These are phyloP conservation scores for Stenolophus ochropezus DNA, from an alignment of 2,888 invertebrate genomes.

Conservation along the genomic window DNA sequence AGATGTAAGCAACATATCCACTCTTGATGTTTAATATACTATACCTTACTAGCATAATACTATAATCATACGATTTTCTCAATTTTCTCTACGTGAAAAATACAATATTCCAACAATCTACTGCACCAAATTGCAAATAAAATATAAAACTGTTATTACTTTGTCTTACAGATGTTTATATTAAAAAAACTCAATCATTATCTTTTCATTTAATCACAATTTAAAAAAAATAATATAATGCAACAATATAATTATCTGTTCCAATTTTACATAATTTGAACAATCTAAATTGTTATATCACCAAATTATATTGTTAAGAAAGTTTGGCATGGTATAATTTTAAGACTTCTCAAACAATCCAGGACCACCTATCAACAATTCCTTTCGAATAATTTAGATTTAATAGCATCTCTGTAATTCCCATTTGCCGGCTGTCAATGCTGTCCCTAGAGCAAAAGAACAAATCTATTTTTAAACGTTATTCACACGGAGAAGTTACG, in stretches of 20 bases:
- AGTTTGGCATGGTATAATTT: background rate
- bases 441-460: background rate
- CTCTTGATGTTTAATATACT: too few species aligned
- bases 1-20: too few species aligned
- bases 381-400: background rate
- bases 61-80: too few species aligned
- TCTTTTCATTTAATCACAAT: background rate
- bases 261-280: background rate
- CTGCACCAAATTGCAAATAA: too few species aligned
- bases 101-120: too few species aligned
- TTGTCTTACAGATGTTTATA: too few species aligned
- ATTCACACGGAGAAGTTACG: background rate
- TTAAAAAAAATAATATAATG: background rate
- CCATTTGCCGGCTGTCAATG: background rate
- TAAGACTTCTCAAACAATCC: background rate
- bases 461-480: slow-evolving; percentile 29
- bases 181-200: background rate
- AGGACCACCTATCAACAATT: background rate
- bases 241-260: background rate
- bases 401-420: background rate
- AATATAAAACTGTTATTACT: too few species aligned
- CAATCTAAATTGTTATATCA: background rate
- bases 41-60: too few species aligned
- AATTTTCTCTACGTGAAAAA: too few species aligned
- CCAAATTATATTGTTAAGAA: background rate